Percentiles rank a stretch among this genome's conserved stretches.
Evolutionary conservation across 2,888 invertebrate genomes (phyloP).

Genomic region (Scaptomyza flava): DNA sequence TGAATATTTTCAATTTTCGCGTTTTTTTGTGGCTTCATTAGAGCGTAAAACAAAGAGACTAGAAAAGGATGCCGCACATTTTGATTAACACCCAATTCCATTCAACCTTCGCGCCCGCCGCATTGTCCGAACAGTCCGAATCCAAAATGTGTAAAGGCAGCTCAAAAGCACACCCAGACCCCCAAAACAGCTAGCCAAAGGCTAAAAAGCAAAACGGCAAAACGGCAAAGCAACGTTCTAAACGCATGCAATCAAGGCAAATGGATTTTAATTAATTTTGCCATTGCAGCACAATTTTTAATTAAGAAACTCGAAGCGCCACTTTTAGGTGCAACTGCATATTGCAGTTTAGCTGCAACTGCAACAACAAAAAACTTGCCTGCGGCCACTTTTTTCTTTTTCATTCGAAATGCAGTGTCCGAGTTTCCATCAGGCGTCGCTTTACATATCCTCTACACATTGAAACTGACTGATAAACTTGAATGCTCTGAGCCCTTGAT

Average conservation of each 20-base stretch:
- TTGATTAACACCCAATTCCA: constrained; percentile 53
- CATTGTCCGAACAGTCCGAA: constrained; percentile 2
- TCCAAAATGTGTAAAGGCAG: not conserved
- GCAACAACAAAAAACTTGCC: constrained; percentile 2
- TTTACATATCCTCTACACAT: too few relatives aligned
- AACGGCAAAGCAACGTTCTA: constrained; percentile 26
- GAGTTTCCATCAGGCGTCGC: not conserved
- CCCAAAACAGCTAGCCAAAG: constrained; percentile 2
- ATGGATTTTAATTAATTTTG: constrained; percentile 77
- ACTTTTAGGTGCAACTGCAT: constrained; percentile 12
- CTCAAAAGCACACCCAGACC: not conserved
- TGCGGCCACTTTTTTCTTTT: not conserved
- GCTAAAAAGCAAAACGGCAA: not conserved
- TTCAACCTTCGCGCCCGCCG: not conserved
- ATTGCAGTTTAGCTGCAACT: constrained; percentile 3
- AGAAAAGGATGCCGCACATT: constrained; percentile 3
- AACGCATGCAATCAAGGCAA: constrained; percentile 63
- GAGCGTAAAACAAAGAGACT: constrained; percentile 33
- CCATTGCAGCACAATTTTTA: constrained; percentile 67
- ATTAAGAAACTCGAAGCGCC: constrained; percentile 64
- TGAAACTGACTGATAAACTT: too few relatives aligned
- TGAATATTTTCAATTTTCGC: constrained; percentile 26
- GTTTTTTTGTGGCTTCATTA: constrained; percentile 72
- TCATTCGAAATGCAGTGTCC: constrained; percentile 8
- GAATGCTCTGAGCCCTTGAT: too few relatives aligned